Evolutionary conservation across 2,113 vertebrate species (phyloP).

Genomic region (Salvelinus namaycush): DNA sequence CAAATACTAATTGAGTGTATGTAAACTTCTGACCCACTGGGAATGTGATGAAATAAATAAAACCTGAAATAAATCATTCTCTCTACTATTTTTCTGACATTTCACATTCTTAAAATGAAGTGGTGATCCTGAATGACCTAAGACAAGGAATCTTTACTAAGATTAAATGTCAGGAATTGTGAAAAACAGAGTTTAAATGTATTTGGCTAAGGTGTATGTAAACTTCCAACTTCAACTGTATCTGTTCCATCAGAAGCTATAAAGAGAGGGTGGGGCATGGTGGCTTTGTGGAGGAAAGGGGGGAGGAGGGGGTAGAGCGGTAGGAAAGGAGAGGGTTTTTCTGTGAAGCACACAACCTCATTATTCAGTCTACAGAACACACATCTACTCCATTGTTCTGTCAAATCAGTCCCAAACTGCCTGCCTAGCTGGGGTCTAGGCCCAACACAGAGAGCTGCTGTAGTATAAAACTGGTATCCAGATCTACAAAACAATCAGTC

Average conservation of each 20-base stretch:
- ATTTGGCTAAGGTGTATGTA: too few species aligned
- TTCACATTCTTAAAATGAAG: too few species aligned
- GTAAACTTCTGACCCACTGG: too few species aligned
- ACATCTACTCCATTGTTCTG: slow-evolving; percentile 78
- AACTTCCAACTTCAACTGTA: slow-evolving; percentile 4
- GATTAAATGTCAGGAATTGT: too few species aligned
- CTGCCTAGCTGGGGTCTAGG: slow-evolving; percentile 46
- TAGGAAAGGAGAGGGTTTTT: slow-evolving; percentile 44
- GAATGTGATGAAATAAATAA: too few species aligned
- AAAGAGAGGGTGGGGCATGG: slow-evolving; percentile 56
- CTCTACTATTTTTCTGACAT: too few species aligned
- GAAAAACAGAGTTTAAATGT: too few species aligned
- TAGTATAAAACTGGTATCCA: slow-evolving; percentile 44
- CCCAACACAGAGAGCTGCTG: slow-evolving; percentile 52
- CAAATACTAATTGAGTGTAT: too few species aligned
- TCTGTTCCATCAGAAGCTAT: slow-evolving; percentile 62
- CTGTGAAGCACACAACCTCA: slow-evolving; percentile 77
- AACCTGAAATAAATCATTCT: too few species aligned
- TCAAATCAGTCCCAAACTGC: slow-evolving; percentile 70
- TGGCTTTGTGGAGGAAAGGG: slow-evolving; percentile 56
- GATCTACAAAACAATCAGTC: slow-evolving; percentile 55
- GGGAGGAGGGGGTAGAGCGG: slow-evolving; percentile 18
- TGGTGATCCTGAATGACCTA: too few species aligned
- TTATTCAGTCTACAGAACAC: slow-evolving; percentile 79
- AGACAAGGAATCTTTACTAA: too few species aligned